Evolutionary conservation across 2,113 vertebrate genomes (phyloP).

Genomic region (Greenwoodochromis staneri): DNA sequence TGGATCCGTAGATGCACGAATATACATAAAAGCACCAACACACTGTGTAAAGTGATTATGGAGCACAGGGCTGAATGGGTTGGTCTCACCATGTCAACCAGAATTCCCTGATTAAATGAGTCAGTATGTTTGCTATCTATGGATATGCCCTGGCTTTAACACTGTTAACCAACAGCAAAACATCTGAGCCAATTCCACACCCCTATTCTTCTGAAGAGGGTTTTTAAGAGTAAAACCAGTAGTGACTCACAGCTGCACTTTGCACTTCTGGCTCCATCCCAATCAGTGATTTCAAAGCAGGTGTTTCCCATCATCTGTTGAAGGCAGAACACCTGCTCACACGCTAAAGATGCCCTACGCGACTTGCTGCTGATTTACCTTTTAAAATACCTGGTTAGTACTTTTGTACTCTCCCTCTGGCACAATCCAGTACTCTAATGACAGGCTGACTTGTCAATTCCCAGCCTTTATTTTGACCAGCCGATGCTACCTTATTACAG

Average conservation of each 20-base stretch:
- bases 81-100: neutral
- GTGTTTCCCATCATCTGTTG: conserved; percentile 22
- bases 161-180: neutral
- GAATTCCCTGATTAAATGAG: neutral
- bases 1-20: neutral
- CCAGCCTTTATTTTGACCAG: conserved; percentile 40
- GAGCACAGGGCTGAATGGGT: neutral
- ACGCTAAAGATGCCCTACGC: neutral
- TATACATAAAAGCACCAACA: neutral
- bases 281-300: conserved; percentile 19
- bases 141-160: neutral
- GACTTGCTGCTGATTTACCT: neutral
- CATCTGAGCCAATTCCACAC: neutral
- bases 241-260: neutral
- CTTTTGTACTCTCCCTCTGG: neutral
- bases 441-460: conserved; percentile 30
- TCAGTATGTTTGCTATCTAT: neutral
- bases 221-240: neutral
- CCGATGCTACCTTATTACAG: conserved; percentile 16
- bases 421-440: neutral
- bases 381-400: neutral
- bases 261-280: neutral
- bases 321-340: conserved; percentile 24
- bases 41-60: neutral
- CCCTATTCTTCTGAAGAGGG: neutral